Conservation (phyloP, 2,797 vertebrate species). For the Octomys mimax region DNA sequence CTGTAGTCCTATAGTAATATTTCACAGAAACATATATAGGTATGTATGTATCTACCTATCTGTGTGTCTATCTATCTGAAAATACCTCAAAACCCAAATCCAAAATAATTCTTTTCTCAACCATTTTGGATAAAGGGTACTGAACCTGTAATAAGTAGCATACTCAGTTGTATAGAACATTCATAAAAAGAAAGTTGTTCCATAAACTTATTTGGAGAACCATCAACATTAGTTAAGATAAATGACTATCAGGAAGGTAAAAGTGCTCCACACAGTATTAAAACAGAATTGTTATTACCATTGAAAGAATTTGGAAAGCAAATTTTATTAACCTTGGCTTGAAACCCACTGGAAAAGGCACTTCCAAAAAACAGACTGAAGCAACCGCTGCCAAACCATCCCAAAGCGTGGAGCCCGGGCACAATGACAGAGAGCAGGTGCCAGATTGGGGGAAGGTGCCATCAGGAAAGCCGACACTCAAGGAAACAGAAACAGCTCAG, state of each 20-base stretch:
- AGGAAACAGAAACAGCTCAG: neutral
- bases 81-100: neutral
- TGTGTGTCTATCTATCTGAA: no score
- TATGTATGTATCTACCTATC: neutral
- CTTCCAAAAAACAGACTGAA: neutral
- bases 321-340: neutral
- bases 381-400: neutral
- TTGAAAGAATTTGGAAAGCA: neutral
- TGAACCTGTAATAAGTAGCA: neutral
- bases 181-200: neutral
- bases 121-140: neutral
- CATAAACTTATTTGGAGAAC: neutral
- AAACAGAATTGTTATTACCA: slow-evolving; percentile 11
- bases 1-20: neutral
- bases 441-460: neutral
- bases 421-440: neutral
- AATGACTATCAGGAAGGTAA: neutral
- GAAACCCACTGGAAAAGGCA: slow-evolving; percentile 5
- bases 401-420: neutral
- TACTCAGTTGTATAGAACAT: neutral
- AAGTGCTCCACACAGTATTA: neutral
- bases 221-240: neutral
- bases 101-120: neutral
- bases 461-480: neutral
- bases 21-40: neutral